These are phyloP conservation scores for Lytechinus pictus DNA, from an alignment of 35 echinoderm and acorn worm genomes.

Conservation along the genomic window DNA sequence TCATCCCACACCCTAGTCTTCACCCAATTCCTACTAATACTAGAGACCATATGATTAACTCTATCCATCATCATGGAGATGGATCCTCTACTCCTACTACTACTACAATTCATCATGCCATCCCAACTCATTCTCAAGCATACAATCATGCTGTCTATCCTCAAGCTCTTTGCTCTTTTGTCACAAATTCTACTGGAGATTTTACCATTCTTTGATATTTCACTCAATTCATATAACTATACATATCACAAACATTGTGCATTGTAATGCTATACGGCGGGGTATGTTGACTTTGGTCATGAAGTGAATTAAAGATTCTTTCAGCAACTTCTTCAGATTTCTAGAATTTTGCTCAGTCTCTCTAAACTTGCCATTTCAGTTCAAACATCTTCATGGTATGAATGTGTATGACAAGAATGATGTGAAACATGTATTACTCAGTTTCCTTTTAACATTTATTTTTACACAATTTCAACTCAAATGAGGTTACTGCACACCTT, in stretches of 20 bases:
- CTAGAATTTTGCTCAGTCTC: too few relatives aligned
- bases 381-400: too few relatives aligned
- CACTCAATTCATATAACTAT: background rate
- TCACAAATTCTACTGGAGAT: conserved; percentile 28
- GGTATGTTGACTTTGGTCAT: too few relatives aligned
- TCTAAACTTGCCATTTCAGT: too few relatives aligned
- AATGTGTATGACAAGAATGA: too few relatives aligned
- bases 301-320: too few relatives aligned
- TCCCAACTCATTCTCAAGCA: conserved; percentile 17
- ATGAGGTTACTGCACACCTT: too few relatives aligned
- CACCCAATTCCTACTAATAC: background rate
- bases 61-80: background rate
- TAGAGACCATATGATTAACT: background rate
- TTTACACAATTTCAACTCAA: too few relatives aligned
- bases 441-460: too few relatives aligned
- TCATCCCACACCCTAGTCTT: background rate
- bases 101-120: background rate
- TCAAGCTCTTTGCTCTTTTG: background rate
- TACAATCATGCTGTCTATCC: conserved; percentile 14
- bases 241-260: background rate
- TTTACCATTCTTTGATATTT: conserved; percentile 45
- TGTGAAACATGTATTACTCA: too few relatives aligned
- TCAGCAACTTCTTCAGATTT: too few relatives aligned
- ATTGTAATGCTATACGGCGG: too few relatives aligned
- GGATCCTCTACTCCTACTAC: background rate